Evolutionary conservation across 2,888 invertebrate genomes (phyloP).

Genomic region (Notodonta dromedarius): DNA sequence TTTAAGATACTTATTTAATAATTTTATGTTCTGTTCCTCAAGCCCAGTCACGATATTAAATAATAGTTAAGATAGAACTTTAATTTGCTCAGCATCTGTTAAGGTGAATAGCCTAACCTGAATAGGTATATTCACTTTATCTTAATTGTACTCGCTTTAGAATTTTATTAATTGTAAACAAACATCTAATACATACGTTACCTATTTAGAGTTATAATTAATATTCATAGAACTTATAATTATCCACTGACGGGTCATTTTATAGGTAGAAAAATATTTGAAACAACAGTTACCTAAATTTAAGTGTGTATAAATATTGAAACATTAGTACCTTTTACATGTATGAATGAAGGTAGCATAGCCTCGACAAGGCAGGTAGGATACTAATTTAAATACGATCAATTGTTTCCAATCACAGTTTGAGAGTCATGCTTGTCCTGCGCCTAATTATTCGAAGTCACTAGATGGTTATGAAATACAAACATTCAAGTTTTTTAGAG

Average conservation of each 20-base stretch:
- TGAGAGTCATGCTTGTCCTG: slow-evolving; percentile 36
- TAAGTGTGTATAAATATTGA: neutral
- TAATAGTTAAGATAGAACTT: no score
- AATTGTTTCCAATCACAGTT: slow-evolving; percentile 36
- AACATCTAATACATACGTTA: no score
- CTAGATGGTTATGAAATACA: slow-evolving; percentile 49
- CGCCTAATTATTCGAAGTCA: slow-evolving; percentile 48
- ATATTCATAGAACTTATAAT: no score
- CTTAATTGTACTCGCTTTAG: no score
- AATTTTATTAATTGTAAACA: no score
- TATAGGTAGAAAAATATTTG: neutral
- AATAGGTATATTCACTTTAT: no score
- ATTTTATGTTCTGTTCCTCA: no score
- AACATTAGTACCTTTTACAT: neutral
- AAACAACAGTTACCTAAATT: neutral
- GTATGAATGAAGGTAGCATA: slow-evolving; percentile 8
- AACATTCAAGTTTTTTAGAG: slow-evolving; percentile 54
- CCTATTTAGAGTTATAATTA: no score
- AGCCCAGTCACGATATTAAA: no score
- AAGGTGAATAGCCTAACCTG: no score
- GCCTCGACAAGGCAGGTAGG: slow-evolving; percentile 16
- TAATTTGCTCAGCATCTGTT: no score
- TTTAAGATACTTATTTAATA: no score
- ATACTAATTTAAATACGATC: slow-evolving; percentile 39
- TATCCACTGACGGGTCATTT: neutral